Percentiles rank a stretch among this genome's conserved stretches.
These are phyloP conservation scores for Perithous albicinctus DNA, from an alignment of 2,888 invertebrate species.

Conservation along the genomic window DNA sequence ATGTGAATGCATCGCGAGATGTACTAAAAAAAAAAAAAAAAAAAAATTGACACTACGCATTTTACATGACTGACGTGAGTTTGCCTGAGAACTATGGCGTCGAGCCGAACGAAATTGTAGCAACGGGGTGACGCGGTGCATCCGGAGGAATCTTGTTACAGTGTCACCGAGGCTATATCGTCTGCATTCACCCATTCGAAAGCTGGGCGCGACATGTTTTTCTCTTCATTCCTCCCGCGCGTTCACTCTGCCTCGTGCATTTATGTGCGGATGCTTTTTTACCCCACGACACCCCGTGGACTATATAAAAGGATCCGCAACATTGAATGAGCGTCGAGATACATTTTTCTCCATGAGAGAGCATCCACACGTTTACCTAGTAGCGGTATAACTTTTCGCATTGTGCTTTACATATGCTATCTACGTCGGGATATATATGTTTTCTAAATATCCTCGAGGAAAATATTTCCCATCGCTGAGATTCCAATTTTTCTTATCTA, in stretches of 20 bases:
- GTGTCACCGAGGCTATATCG: constrained; percentile 28
- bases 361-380: background rate
- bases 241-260: constrained; percentile 18
- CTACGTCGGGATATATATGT: too few species aligned
- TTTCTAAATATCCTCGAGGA: background rate
- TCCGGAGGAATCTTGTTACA: constrained; percentile 67
- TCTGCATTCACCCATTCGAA: constrained; percentile 64
- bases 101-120: constrained; percentile 50
- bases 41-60: constrained; percentile 1
- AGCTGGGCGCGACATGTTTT: constrained; percentile 62
- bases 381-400: background rate
- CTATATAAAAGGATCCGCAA: constrained; percentile 39
- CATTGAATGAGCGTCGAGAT: constrained; percentile 33
- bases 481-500: too few species aligned
- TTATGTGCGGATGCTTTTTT: constrained; percentile 2
- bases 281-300: constrained; percentile 1
- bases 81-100: background rate
- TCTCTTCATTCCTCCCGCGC: constrained; percentile 61
- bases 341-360: constrained; percentile 16
- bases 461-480: too few species aligned
- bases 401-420: background rate
- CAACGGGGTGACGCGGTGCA: constrained; percentile 47
- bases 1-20: background rate
- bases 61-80: constrained; percentile 40
- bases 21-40: background rate